Base-by-base conservation (phyloP, 2,113 vertebrate genomes). In the Phylloscopus trochiloides region DNA sequence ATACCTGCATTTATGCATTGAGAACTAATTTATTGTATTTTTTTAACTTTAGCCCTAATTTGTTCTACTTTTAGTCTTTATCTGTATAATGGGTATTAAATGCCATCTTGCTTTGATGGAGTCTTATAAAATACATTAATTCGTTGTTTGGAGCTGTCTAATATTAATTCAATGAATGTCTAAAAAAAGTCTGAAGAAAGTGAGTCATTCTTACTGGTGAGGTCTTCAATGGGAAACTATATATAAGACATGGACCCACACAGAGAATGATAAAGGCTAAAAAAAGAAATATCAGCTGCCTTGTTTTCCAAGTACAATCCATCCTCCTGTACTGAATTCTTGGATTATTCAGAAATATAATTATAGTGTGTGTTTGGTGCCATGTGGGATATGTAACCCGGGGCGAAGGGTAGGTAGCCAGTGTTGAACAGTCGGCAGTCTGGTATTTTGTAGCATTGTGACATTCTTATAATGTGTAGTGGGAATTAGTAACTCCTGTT, bases 121-220 rank as follows among this genome's bases (percentile, higher is more conserved):
- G 12, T 73, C 74, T 72, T 95, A 61, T 62, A 55, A 95, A 91
- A 84, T 63, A 36, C 25, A 88, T 65, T 76, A 45, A 79, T 78
- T 95, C 5, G 1, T 93, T 54, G 3, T 92, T 92, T 90, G 72
- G 50, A 94, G 29, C 42, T 88, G 40, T 72, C 94, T 94, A 78
- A 91, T 87, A 83, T 71, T 92, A 87, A 93, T 94, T 83, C 67
- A 93, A 34, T 88, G 38, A 76, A 80, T 61, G 67, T 74, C 76
- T 95, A 86, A 92, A 95, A 95, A 65, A 79, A 55, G 40, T 62
- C 71, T 72, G 58, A 79, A 88, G 59, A 91, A 92, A 92, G 24
- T 96, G 92, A 97, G 71, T 97, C 88, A 90, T 92, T 93, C 54
- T 92, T 76, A 62, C 58, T 79, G 75, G n/a, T 92, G 85, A 95